Conservation (phyloP, 1,140 invertebrate species). For the Papilio polyxenes region DNA sequence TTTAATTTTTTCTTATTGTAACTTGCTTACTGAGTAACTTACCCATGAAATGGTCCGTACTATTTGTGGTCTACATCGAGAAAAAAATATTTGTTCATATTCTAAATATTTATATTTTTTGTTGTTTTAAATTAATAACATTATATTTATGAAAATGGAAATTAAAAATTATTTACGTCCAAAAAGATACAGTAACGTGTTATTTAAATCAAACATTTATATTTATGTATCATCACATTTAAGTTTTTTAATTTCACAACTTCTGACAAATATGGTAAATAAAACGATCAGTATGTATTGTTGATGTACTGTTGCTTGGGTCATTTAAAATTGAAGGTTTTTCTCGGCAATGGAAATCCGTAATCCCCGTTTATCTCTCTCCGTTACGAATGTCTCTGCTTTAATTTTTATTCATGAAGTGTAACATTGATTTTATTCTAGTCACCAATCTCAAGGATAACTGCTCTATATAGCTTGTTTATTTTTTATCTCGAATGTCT, state of each 20-base stretch:
- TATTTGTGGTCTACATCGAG: no score
- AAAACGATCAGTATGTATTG: neutral
- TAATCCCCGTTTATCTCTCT: neutral
- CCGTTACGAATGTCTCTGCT: neutral
- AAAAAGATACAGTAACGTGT: no score
- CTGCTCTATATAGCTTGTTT: conserved; percentile 11
- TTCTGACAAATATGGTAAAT: neutral
- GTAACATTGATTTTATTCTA: conserved; percentile 11
- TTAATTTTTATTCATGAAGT: conserved; percentile 12
- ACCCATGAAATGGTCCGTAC: no score
- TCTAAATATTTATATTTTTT: no score
- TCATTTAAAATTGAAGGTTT: neutral
- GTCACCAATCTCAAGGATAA: conserved; percentile 11
- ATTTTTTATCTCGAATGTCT: neutral
- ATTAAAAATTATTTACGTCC: no score
- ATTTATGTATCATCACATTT: no score
- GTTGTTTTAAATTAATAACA: no score
- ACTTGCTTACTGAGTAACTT: no score
- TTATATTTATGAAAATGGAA: no score
- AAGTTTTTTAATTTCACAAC: neutral
- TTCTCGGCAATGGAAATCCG: neutral
- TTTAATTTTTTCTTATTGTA: neutral
- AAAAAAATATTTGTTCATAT: no score
- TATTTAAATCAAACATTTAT: no score
- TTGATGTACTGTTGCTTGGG: neutral